Base-by-base conservation (phyloP, 2,888 invertebrate genomes). In the Pristionchus arcanus region DNA sequence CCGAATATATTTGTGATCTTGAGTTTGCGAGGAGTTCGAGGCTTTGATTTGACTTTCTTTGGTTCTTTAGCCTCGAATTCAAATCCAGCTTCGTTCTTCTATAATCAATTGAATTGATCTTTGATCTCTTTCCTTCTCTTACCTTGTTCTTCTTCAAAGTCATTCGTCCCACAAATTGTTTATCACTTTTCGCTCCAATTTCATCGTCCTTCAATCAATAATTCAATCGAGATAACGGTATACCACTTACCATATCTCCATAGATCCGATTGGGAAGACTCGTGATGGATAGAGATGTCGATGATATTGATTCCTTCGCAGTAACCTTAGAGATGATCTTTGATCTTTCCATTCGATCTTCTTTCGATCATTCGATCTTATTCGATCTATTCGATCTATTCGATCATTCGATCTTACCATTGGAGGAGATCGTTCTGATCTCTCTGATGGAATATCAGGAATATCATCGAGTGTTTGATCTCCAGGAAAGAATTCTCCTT, bases 271-370 rank as follows among this genome's bases (percentile, higher is more conserved):
- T 21, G 59, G 84, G 59, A n/a, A 85, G 3, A 85, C 25, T 28
- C 2, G 21, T 85, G 34, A 85, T 42, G 59, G 84, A 31, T 9
- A 85, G 55, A 21, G 84, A 85, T 25, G 84, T 85, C 5, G 59
- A 85, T 21, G 84, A 85, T 21, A 59, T 21, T n/a, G 84, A 85
- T 15, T 55, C 55, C 31, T 25, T 85, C 9, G 84, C 84, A 3
- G 84, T 59, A 15, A 28, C 21, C 84, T 85, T 34, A 34, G 31
- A 21, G 15, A 25, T 16, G 21, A 55, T 55, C 7, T 31, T 59
- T 31, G 37, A 85, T 85, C 84, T 34, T 85, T 85, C n/a, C n/a
- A n/a, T n/a, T n/a, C n/a, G 84, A 85, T 85, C 84, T 34, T n/a
- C n/a, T n/a, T n/a, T n/a, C n/a, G n/a, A n/a, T n/a, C n/a, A n/a